These are phyloP conservation scores for Catocala nupta DNA, from an alignment of 2,888 invertebrate species.

Conservation along the genomic window DNA sequence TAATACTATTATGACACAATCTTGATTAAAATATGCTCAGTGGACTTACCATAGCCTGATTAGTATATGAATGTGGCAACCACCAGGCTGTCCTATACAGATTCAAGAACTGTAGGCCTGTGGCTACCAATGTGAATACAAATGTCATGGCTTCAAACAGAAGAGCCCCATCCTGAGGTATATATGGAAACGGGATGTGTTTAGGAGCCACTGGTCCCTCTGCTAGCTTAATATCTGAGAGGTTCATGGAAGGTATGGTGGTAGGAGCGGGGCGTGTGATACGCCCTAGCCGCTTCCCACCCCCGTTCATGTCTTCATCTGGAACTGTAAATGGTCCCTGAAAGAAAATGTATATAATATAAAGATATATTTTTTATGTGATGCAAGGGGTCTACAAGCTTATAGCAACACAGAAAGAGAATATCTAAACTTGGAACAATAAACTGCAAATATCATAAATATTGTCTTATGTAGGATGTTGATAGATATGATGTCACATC, in stretches of 20 bases:
- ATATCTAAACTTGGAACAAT: too few species aligned
- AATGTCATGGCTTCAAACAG: constrained; percentile 95
- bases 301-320: constrained; percentile 76
- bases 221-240: constrained; percentile 63
- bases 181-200: constrained; percentile 93
- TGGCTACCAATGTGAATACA: constrained; percentile 92
- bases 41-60: constrained; percentile 93
- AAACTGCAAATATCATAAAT: too few species aligned
- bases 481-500: too few species aligned
- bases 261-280: constrained; percentile 60
- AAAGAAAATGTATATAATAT: constrained; percentile 24
- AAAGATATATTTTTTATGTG: too few species aligned
- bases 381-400: too few species aligned
- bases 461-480: too few species aligned
- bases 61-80: constrained; percentile 96
- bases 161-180: constrained; percentile 93
- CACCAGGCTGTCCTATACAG: constrained; percentile 99
- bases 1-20: too few species aligned
- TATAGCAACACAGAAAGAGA: too few species aligned
- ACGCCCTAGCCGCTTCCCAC: constrained; percentile 68
- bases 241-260: constrained; percentile 42
- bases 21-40: too few species aligned
- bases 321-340: constrained; percentile 62
- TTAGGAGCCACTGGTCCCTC: constrained; percentile 89
- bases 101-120: constrained; percentile 96